A percentile compares a stretch with the other conserved stretches of the same genome.
These are phyloP conservation scores for Todiramphus saurophagus DNA, from an alignment of 2,113 vertebrate species.

Conservation along the genomic window DNA sequence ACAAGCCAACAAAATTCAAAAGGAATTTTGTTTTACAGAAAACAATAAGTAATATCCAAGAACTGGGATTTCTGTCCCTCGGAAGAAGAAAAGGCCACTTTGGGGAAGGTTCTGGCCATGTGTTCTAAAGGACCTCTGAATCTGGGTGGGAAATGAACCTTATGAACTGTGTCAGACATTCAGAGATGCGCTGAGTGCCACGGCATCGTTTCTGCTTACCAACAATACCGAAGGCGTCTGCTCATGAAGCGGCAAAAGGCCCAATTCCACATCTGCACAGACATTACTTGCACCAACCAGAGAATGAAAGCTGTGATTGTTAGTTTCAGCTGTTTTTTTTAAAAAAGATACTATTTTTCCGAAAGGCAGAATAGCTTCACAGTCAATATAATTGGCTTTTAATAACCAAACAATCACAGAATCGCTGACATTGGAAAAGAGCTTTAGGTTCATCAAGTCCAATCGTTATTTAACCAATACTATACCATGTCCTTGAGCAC, in stretches of 20 bases:
- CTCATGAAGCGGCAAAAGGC: background rate
- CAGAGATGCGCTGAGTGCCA: background rate
- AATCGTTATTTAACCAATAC: too few relatives aligned
- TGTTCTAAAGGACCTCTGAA: background rate
- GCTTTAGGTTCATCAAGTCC: too few relatives aligned
- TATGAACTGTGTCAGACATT: background rate
- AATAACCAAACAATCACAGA: background rate
- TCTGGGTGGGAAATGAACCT: background rate
- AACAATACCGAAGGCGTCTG: background rate
- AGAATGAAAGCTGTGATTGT: background rate
- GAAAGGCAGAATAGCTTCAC: background rate
- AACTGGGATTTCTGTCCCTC: background rate
- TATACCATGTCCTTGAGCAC: too few relatives aligned
- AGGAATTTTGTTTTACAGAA: background rate
- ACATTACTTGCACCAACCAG: background rate
- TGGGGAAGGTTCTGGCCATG: background rate
- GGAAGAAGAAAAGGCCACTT: background rate
- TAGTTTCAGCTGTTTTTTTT: background rate
- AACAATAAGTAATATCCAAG: background rate
- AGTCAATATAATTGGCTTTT: background rate
- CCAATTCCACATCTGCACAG: background rate
- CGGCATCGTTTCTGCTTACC: background rate
- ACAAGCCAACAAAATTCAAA: background rate
- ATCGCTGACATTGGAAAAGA: too few relatives aligned
- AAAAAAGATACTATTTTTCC: background rate